These are phyloP conservation scores for Falco biarmicus DNA, from an alignment of 2,797 vertebrate genomes.

Conservation along the genomic window DNA sequence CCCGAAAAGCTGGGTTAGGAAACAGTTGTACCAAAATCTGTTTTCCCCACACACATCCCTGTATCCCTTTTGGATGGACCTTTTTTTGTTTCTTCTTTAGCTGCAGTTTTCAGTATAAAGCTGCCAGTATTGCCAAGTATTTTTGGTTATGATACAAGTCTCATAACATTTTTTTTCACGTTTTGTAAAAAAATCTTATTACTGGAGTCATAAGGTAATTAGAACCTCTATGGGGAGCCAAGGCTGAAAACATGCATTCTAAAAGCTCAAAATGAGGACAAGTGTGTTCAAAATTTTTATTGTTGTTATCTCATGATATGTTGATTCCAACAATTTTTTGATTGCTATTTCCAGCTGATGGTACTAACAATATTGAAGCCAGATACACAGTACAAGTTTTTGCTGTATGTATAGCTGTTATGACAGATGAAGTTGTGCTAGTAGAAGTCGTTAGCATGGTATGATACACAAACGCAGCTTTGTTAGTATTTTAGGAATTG, in stretches of 20 bases:
- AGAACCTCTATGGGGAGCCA: not conserved
- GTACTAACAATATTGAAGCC: not conserved
- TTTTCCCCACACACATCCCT: not conserved
- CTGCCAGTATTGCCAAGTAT: not conserved
- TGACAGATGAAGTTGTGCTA: not conserved
- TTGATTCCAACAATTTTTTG: not conserved
- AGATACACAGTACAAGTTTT: not conserved
- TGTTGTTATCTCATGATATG: not conserved
- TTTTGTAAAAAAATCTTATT: not conserved
- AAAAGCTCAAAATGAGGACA: not conserved
- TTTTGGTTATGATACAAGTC: not conserved
- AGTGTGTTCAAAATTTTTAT: not conserved
- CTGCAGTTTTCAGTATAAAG: not conserved
- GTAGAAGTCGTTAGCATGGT: not conserved
- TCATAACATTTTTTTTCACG: not conserved
- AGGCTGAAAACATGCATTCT: not conserved
- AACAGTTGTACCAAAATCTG: not conserved
- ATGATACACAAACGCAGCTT: not conserved
- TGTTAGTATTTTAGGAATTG: not conserved
- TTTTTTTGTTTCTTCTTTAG: not conserved
- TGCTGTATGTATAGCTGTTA: not conserved
- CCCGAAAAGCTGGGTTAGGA: not conserved
- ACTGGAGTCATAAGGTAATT: not conserved
- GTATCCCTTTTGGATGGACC: not conserved
- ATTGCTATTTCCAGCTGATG: not conserved